phyloP scores from a whole-genome alignment of 2,113 vertebrate genomes.

The Astur gentilis region DNA sequence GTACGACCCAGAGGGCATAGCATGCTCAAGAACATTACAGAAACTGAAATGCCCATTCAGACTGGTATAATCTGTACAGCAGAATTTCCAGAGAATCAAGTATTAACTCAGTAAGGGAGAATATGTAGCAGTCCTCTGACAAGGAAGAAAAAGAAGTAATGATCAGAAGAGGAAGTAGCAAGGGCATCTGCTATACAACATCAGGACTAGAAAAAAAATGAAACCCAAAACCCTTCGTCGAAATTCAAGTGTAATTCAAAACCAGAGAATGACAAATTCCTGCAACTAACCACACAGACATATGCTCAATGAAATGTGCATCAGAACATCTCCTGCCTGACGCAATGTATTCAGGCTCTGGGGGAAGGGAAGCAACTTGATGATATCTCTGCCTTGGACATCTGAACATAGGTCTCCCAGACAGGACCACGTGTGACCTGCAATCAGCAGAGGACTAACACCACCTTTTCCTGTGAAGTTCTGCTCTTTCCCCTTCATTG shows the following conservation, averaged over 20 bases:
- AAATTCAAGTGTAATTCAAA: neutral
- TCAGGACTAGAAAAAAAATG: neutral
- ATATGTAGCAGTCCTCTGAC: neutral
- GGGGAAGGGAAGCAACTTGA: neutral
- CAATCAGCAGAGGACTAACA: neutral
- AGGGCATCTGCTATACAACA: neutral
- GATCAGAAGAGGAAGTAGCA: neutral
- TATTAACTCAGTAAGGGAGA: neutral
- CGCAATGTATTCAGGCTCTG: neutral
- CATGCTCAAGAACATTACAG: neutral
- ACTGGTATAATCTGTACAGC: neutral
- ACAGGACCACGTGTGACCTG: neutral
- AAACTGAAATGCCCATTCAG: neutral
- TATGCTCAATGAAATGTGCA: neutral
- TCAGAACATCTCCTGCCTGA: neutral
- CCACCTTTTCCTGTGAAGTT: neutral
- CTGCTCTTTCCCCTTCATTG: neutral
- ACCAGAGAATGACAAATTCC: neutral
- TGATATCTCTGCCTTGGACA: neutral
- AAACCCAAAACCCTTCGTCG: neutral
- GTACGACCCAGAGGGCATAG: neutral
- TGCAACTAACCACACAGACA: neutral
- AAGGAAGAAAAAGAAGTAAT: neutral
- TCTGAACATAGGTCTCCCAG: neutral
- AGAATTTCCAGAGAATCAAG: neutral